phyloP scores from a whole-genome alignment of 1,140 invertebrate species.

The Chironomus striatipennis region DNA sequence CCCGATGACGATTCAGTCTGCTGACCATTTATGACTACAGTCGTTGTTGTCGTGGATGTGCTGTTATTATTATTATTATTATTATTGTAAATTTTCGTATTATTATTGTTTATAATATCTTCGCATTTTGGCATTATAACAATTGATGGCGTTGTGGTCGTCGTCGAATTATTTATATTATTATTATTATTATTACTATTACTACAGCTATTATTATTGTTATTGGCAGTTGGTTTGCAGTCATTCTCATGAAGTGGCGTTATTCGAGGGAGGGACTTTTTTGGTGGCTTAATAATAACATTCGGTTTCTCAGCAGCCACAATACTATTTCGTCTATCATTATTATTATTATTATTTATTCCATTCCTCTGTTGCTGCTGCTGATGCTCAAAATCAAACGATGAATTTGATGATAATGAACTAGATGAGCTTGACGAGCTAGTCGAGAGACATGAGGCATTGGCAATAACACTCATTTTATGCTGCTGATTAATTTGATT shows the following conservation, averaged over 20 bases:
- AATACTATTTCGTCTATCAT: constrained; percentile 1
- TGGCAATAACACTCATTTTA: not conserved
- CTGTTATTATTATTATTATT: not conserved
- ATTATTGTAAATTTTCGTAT: constrained; percentile 8
- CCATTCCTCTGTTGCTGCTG: not conserved
- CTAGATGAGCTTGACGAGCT: not conserved
- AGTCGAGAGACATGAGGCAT: not conserved
- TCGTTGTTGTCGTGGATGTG: not conserved
- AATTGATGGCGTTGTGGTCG: constrained; percentile 9
- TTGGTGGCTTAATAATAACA: constrained; percentile 8
- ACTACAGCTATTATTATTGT: not conserved
- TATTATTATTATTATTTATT: not conserved
- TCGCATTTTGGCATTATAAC: constrained; percentile 17
- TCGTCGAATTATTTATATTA: not conserved
- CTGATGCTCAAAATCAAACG: not conserved
- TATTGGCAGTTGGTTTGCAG: constrained; percentile 16
- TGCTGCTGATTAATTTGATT: not conserved
- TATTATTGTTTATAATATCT: constrained; percentile 20
- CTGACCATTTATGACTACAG: not conserved
- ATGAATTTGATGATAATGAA: constrained; percentile 11
- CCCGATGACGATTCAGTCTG: too few species aligned
- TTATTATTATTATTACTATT: not conserved
- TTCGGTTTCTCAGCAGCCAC: not conserved
- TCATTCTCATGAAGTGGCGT: constrained; percentile 10
- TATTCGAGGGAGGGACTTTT: constrained; percentile 3